These are phyloP conservation scores for Phenacoccus solenopsis DNA, from an alignment of 1,140 invertebrate species.

Conservation along the genomic window DNA sequence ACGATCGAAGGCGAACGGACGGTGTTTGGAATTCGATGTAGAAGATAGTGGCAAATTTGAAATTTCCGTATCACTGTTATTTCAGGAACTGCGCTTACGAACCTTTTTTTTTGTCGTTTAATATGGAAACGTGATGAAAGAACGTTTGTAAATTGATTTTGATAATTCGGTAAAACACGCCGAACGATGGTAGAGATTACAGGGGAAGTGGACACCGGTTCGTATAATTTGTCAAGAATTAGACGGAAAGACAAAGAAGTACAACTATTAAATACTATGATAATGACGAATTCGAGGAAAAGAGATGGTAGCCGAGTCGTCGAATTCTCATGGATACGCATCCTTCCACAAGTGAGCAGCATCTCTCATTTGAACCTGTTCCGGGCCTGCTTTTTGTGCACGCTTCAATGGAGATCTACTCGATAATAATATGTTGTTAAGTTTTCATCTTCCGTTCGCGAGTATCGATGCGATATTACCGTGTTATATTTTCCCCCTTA, in stretches of 20 bases:
- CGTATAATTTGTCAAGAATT: conserved; percentile 5
- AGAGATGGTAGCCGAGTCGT: not conserved
- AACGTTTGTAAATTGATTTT: not conserved
- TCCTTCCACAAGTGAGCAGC: not conserved
- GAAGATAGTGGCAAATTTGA: not conserved
- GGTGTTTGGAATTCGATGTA: too few species aligned
- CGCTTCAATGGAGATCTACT: conserved; percentile 10
- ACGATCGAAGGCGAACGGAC: too few species aligned
- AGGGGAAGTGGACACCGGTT: conserved; percentile 13
- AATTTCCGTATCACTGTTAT: not conserved
- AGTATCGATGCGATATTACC: not conserved
- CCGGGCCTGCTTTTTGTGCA: conserved; percentile 6
- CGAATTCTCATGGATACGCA: not conserved
- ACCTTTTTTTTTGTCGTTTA: not conserved
- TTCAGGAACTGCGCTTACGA: not conserved
- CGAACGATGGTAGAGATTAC: not conserved
- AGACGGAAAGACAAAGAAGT: not conserved
- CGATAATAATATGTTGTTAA: conserved; percentile 10
- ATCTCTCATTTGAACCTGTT: not conserved
- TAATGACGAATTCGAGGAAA: not conserved
- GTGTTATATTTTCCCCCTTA: too few species aligned
- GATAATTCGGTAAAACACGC: not conserved
- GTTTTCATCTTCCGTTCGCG: conserved; percentile 8
- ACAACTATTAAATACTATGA: not conserved
- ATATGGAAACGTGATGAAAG: not conserved